Evolutionary conservation across 2,888 invertebrate genomes (phyloP), one percentile per base, ranked within the genome.

Genomic region (Agonopterix subpropinquella): DNA sequence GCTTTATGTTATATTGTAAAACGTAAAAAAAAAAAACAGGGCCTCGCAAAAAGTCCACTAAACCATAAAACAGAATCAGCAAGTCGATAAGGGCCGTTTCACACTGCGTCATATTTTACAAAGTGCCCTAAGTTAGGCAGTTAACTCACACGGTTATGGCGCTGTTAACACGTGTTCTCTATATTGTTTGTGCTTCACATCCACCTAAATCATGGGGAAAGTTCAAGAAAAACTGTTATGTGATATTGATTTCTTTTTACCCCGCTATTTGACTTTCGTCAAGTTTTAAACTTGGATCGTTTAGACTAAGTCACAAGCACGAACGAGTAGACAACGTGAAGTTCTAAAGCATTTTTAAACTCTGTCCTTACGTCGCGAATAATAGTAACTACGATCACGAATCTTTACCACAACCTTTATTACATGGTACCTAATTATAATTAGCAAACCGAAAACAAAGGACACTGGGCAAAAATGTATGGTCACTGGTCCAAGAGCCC

Each of bases 111-210:
- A 85, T 88, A 87, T 87, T 87, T 88, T 70, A 88, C 77, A 75
- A 83, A 85, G 76, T 77, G 81, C 84, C 82, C 73, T 77, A 88
- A 87, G 82, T 87, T 86, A 65, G 77, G 85, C 87, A 83, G 86
- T 87, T 87, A 85, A 77, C 78, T 72, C 67, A 67, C 73, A 70
- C 73, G 75, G 81, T 85, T 85, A 87, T 85, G 76, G 81, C 75
- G 70, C 70, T 83, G 85, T 86, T 86, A 87, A 86, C 87, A 88
- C 86, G 83, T 87, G 87, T 80, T 82, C 77, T 73, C 68, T 78
- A 81, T 81, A 80, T 77, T 80, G 80, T 80, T 73, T 72, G 73
- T 71, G 70, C 67, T 67, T 61, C 57, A 57, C 69, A 67, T 65
- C 70, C 59, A 66, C 78, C 75, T 80, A 80, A 77, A 80, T 74